Percentiles rank a stretch among this genome's conserved stretches.
These are phyloP conservation scores for Salarias fasciatus DNA, from an alignment of 2,797 vertebrate genomes.

Conservation along the genomic window DNA sequence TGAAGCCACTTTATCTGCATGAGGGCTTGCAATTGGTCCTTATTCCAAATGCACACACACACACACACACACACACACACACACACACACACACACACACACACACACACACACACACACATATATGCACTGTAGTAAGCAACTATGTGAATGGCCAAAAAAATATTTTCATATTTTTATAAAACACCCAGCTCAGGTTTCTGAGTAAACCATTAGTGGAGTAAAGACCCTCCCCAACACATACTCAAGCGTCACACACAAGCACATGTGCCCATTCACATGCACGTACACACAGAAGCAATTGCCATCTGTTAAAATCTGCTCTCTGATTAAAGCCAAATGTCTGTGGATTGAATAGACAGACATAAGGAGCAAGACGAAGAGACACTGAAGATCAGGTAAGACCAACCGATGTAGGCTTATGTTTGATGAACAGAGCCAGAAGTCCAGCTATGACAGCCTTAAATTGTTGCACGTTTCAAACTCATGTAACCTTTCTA, in stretches of 20 bases:
- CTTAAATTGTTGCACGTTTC: too few relatives aligned
- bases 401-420: neutral
- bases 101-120: slow-evolving; percentile 9
- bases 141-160: slow-evolving; percentile 42
- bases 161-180: slow-evolving; percentile 56
- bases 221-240: slow-evolving; percentile 52
- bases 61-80: neutral
- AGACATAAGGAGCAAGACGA: neutral
- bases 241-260: slow-evolving; percentile 48
- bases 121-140: slow-evolving; percentile 42
- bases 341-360: slow-evolving; percentile 49
- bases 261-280: slow-evolving; percentile 27
- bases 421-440: neutral
- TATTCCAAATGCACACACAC: neutral
- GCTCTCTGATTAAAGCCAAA: slow-evolving; percentile 67
- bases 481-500: too few relatives aligned
- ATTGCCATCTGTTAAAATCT: slow-evolving; percentile 45
- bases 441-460: slow-evolving; percentile 20
- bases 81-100: neutral
- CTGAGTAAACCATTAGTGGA: slow-evolving; percentile 65
- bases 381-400: neutral
- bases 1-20: slow-evolving; percentile 2
- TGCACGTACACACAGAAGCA: slow-evolving; percentile 39
- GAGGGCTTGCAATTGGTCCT: too few relatives aligned
- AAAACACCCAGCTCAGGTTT: slow-evolving; percentile 65